Evolutionary conservation across 2,888 invertebrate species (phyloP), one percentile per base, ranked within the genome.

Genomic region (Hofmannophila pseudospretella): DNA sequence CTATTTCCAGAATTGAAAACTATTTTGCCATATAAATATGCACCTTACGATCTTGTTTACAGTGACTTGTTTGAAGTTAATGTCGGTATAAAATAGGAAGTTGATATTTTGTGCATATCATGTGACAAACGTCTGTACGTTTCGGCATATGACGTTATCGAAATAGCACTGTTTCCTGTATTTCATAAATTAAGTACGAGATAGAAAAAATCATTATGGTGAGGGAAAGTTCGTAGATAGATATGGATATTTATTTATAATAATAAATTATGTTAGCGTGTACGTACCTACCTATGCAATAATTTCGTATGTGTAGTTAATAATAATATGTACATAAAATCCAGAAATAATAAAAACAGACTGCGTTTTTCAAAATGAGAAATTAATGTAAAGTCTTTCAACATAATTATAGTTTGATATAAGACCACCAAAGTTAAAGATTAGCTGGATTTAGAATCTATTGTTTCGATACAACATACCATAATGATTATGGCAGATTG

Each of bases 91-190:
- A 36, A 32, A 10, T 26, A 26, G 16, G 11, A 26, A 32, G 20
- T 19, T 1, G 32, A 37, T 33, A 37, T 40, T 39, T 40, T 38
- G 30, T 34, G 38, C 11, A 36, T 51, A 49, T 57, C 54, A 39
- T 42, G 39, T 55, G 49, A 49, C 54, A 50, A 34, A 51, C 43
- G 51, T 51, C 49, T 47, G 43, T 41, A 27, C 33, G 46, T 49
- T 46, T 39, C 36, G 34, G 36, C 27, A 20, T 43, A 45, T 47
- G 54, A 47, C 37, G 44, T 44, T 45, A 42, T 14, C 40, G 34
- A 49, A 56, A 56, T 51, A 54, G 46, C 40, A 28, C 32, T 37
- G 41, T 47, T 53, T 56, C 54, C 56, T 42, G 36, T 39, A 34
- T 25, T 33, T n/a, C n/a, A n/a, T n/a, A n/a, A n/a, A n/a, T n/a